Evolutionary conservation across 2,797 vertebrate genomes (phyloP).

Genomic region (Pelobates cultripes): DNA sequence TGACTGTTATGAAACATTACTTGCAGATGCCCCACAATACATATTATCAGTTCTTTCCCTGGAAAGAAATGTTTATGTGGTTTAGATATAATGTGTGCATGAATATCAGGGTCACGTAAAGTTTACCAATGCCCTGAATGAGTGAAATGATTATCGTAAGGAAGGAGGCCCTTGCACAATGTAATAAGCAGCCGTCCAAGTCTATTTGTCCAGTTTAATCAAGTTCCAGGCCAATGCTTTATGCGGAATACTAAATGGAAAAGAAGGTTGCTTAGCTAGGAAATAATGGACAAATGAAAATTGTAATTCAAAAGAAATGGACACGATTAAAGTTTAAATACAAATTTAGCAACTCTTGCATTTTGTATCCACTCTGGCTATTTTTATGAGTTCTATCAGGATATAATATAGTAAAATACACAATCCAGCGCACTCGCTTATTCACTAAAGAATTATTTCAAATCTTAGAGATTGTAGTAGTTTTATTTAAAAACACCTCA

Average conservation of each 20-base stretch:
- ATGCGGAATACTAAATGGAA: background rate
- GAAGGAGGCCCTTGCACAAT: slow-evolving; percentile 18
- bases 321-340: no score
- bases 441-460: no score
- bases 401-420: no score
- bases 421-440: no score
- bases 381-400: no score
- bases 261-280: background rate
- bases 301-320: no score
- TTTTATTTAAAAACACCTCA: no score
- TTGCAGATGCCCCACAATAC: background rate
- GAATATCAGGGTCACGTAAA: slow-evolving; percentile 31
- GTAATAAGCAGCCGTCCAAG: slow-evolving; percentile 37
- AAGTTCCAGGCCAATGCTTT: slow-evolving; percentile 21
- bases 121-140: slow-evolving; percentile 31
- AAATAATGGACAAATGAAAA: no score
- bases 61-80: slow-evolving; percentile 12
- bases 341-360: no score
- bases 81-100: slow-evolving; percentile 16
- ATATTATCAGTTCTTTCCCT: slow-evolving; percentile 7
- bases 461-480: no score
- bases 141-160: slow-evolving; percentile 32
- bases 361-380: no score
- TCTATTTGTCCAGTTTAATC: slow-evolving; percentile 45
- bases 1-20: background rate